Evolutionary conservation across 2,888 invertebrate genomes (phyloP), one percentile per base, ranked within the genome.

Genomic region (Hermaeophaga mercurialis): DNA sequence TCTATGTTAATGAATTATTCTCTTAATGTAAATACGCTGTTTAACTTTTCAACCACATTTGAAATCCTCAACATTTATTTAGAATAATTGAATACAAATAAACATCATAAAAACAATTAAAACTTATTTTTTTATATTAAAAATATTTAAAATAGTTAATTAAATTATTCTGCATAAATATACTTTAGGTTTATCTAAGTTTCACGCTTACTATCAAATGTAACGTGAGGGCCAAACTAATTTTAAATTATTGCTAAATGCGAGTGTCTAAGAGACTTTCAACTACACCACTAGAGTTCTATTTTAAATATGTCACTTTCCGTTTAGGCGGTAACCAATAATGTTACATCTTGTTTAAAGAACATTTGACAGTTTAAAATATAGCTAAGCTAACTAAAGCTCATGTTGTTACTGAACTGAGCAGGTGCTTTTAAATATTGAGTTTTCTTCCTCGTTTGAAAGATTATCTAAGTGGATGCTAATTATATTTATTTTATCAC

Each of bases 301-400:
- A 64, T 65, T 63, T 61, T 59, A 62, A 56, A 57, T 48, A 48
- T 62, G 66, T 67, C 67, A 59, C 44, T 57, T 59, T 56, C 60
- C 52, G 46, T 62, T 54, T 59, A 52, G 54, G 48, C 53, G 57
- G 54, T 49, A 59, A 67, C 69, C 67, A 66, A 68, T 68, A 64
- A 62, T 61, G 65, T 62, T 58, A 58, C 59, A 56, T 63, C 62
- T 62, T 64, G 64, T 68, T 69, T 66, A 65, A 64, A 66, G 58
- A 66, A 66, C 67, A 65, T 60, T 61, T 67, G 67, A 69, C 70
- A 68, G 61, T 66, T 63, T 64, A 63, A 67, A 66, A 68, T 67
- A 66, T 65, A 63, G 67, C 62, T 70, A 69, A 72, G 66, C 70
- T 70, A 67, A 68, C 64, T 66, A 69, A 69, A 70, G 70, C 65